phyloP scores from a whole-genome alignment of 2,113 vertebrate species.

The Benitochromis conjunctus region DNA sequence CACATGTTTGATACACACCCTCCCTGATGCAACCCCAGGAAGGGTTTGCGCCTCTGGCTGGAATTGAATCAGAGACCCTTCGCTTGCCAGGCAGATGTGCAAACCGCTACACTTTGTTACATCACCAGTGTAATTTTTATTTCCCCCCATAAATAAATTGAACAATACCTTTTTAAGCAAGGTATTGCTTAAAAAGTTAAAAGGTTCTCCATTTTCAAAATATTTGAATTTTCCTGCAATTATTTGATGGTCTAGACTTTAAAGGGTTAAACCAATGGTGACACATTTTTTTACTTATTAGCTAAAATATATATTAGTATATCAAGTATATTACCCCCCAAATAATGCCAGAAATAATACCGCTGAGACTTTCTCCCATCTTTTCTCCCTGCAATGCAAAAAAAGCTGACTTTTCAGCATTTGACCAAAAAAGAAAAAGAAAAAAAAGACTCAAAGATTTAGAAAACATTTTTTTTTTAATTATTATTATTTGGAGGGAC shows the following conservation, averaged over 20 bases:
- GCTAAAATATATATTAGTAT: neutral
- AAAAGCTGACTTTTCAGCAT: neutral
- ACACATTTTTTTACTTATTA: too few relatives aligned
- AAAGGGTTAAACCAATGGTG: neutral
- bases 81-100: neutral
- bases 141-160: too few relatives aligned
- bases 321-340: neutral
- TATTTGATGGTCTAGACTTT: neutral
- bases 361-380: neutral
- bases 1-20: neutral
- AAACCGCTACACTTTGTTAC: neutral
- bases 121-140: too few relatives aligned
- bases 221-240: neutral
- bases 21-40: neutral
- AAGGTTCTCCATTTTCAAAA: too few relatives aligned
- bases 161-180: too few relatives aligned
- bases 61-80: neutral
- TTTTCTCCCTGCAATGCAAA: rapidly evolving
- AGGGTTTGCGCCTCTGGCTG: neutral
- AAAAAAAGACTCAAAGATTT: constrained; percentile 26
- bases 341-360: neutral
- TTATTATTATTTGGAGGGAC: constrained; percentile 87
- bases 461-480: constrained; percentile 69
- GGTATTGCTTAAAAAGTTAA: too few relatives aligned
- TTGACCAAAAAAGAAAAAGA: neutral